phyloP scores from a whole-genome alignment of 2,113 vertebrate genomes.

The Anolis sagrei region DNA sequence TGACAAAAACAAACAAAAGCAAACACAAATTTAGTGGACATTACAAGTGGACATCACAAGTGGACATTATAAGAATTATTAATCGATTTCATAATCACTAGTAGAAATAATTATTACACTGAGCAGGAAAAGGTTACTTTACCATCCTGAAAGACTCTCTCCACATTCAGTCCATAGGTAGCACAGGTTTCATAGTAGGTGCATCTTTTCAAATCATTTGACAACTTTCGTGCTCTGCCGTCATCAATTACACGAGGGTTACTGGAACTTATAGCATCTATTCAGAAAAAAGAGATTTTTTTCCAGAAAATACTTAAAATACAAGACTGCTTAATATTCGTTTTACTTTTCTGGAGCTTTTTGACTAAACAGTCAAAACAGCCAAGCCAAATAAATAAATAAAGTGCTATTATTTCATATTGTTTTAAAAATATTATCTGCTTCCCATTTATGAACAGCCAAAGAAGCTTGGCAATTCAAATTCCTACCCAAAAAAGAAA shows the following conservation, averaged over 20 bases:
- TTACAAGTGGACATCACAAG: no score
- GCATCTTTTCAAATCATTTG: slow-evolving; percentile 95
- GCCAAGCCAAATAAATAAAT: no score
- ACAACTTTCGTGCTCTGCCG: slow-evolving; percentile 88
- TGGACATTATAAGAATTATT: background rate
- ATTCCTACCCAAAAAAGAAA: no score
- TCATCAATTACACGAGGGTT: slow-evolving; percentile 96
- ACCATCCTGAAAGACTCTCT: slow-evolving; percentile 98
- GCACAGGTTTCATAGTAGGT: slow-evolving; percentile 98
- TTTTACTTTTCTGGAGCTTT: no score
- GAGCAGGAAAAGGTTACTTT: slow-evolving; percentile 5
- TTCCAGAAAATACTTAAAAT: background rate
- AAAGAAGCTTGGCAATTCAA: no score
- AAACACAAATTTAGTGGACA: background rate
- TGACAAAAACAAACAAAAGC: background rate
- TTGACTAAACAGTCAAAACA: no score
- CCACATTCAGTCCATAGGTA: slow-evolving; percentile 97
- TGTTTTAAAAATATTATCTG: no score
- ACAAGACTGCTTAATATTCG: no score
- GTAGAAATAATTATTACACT: rapidly evolving
- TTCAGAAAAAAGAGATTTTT: background rate
- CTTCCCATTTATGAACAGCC: no score
- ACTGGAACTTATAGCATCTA: slow-evolving; percentile 93
- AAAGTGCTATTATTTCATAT: no score
- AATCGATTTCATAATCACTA: background rate